Evolutionary conservation across 1,140 invertebrate genomes (phyloP).

Genomic region (Leptopilina boulardi): DNA sequence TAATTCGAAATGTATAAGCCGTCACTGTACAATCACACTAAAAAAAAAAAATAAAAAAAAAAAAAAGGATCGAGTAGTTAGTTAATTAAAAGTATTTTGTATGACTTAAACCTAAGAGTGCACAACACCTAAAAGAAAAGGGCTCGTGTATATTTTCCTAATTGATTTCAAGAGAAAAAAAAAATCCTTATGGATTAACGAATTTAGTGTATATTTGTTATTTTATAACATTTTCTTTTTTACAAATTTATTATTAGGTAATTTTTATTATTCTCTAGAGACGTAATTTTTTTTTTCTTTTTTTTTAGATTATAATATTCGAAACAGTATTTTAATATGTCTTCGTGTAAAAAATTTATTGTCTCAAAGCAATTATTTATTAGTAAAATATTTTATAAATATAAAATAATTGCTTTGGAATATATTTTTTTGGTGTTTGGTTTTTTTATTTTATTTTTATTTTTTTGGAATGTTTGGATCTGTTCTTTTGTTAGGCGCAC

Average conservation of each 20-base stretch:
- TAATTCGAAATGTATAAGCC: constrained; percentile 53
- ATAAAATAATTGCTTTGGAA: background rate
- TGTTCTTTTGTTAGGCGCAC: constrained; percentile 49
- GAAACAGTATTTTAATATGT: too few species aligned
- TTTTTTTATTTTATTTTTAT: background rate
- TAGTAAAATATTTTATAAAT: constrained; percentile 7
- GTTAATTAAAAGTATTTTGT: constrained; percentile 52
- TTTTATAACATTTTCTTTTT: too few species aligned
- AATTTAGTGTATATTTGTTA: background rate
- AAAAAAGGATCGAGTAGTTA: constrained; percentile 55
- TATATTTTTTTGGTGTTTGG: background rate
- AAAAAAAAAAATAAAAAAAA: background rate
- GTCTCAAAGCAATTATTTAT: too few species aligned
- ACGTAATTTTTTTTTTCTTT: too few species aligned
- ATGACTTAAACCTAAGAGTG: constrained; percentile 69
- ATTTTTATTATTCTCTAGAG: too few species aligned
- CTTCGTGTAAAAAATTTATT: too few species aligned
- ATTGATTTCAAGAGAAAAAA: background rate
- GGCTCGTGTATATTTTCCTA: constrained; percentile 32
- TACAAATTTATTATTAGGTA: too few species aligned
- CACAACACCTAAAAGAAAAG: constrained; percentile 56
- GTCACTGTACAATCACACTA: constrained; percentile 52
- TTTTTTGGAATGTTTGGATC: background rate
- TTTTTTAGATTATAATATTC: too few species aligned
- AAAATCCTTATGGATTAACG: background rate